phyloP scores from a whole-genome alignment of 2,113 vertebrate genomes.

The Hyaena hyaena region DNA sequence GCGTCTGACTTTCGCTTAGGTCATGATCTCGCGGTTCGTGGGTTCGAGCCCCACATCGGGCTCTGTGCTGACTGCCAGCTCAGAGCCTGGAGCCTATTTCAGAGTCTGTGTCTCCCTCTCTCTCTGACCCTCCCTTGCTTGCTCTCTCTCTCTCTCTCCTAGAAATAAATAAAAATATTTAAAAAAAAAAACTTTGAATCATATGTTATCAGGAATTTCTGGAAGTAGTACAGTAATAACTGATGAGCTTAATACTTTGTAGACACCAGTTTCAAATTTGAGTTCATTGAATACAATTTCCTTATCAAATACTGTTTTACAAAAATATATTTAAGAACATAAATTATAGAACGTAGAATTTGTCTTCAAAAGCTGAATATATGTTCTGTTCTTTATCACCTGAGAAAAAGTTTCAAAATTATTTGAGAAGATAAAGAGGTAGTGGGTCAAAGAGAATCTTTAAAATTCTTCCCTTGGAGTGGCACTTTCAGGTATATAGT shows the following conservation, averaged over 20 bases:
- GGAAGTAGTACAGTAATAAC: neutral
- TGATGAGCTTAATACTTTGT: neutral
- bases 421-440: neutral
- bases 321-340: neutral
- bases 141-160: too few relatives aligned
- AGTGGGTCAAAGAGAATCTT: neutral
- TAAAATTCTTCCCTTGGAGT: neutral
- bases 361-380: neutral
- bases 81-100: too few relatives aligned
- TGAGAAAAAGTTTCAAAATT: neutral
- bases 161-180: too few relatives aligned
- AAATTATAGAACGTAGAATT: neutral
- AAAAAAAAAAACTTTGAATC: neutral
- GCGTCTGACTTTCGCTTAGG: too few relatives aligned
- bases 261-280: neutral
- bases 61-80: too few relatives aligned
- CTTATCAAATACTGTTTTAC: neutral
- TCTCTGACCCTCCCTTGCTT: too few relatives aligned
- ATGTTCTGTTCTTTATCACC: neutral
- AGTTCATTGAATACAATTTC: neutral
- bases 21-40: too few relatives aligned
- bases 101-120: too few relatives aligned
- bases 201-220: neutral
- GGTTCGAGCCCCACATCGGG: too few relatives aligned
- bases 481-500: neutral